Percentiles rank a stretch among this genome's conserved stretches.
Conservation (phyloP, 2,113 vertebrate species). For the Corydoras sp. region DNA sequence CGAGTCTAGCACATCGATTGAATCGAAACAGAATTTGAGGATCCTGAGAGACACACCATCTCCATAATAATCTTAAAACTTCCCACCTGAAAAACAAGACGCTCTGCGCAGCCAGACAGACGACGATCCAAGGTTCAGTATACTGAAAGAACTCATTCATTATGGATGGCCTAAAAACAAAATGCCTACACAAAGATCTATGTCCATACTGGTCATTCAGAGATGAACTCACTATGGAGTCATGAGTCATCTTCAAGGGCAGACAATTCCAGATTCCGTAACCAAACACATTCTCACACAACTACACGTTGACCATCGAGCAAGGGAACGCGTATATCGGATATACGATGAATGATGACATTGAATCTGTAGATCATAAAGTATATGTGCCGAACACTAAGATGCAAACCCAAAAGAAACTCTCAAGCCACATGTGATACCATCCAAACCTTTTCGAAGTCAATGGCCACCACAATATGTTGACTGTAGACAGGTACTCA, state of each 20-base stretch:
- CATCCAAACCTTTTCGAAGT: no score
- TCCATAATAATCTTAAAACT: no score
- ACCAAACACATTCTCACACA: neutral
- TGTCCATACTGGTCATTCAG: conserved; percentile 5
- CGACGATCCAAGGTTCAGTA: neutral
- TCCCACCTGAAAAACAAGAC: neutral
- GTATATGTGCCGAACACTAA: conserved; percentile 2
- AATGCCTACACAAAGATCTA: conserved; percentile 19
- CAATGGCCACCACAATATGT: no score
- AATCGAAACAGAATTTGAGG: conserved; percentile 4
- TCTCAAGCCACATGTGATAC: neutral
- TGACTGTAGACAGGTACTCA: no score
- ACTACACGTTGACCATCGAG: conserved; percentile 5
- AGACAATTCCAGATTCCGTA: conserved; percentile 10
- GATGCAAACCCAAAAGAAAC: conserved; percentile 12
- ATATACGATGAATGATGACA: neutral
- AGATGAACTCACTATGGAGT: conserved; percentile 24
- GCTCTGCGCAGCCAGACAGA: neutral
- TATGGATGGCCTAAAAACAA: conserved; percentile 20
- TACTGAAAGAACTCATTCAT: conserved; percentile 9
- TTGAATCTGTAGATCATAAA: neutral
- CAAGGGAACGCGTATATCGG: neutral
- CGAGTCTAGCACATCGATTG: conserved; percentile 1
- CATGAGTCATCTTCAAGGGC: conserved; percentile 18
- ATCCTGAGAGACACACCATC: neutral